These are phyloP conservation scores for Cynopterus sphinx DNA, from an alignment of 2,797 vertebrate species.

Conservation along the genomic window DNA sequence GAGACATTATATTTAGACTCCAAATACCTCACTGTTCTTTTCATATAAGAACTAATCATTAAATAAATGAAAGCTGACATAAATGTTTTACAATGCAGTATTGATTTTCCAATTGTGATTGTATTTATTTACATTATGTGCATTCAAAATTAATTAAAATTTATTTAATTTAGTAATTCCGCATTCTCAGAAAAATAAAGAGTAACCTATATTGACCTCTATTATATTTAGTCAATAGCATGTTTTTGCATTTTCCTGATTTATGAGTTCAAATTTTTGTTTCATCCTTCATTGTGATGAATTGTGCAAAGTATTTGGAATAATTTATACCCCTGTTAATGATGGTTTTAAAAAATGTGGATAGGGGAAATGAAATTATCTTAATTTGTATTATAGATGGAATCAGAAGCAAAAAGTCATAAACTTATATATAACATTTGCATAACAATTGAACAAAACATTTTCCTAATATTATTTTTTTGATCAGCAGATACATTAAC, in stretches of 20 bases:
- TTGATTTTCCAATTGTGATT: neutral
- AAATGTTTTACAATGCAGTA: neutral
- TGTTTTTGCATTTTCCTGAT: neutral
- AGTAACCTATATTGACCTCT: neutral
- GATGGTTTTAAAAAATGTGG: constrained; percentile 13
- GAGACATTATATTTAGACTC: constrained; percentile 29
- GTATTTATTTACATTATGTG: neutral
- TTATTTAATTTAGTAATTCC: constrained; percentile 36
- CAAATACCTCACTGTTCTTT: neutral
- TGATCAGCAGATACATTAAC: neutral
- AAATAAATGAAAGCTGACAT: constrained; percentile 5
- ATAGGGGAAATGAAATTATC: neutral
- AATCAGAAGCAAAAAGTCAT: neutral
- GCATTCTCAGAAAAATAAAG: neutral
- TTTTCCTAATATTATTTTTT: neutral
- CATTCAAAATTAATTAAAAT: constrained; percentile 21
- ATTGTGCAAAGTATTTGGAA: neutral
- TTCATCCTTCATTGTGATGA: constrained; percentile 22
- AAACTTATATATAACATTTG: neutral
- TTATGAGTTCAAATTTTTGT: constrained; percentile 9
- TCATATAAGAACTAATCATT: neutral
- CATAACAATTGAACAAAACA: neutral
- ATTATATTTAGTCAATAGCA: neutral
- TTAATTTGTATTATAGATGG: constrained; percentile 3
- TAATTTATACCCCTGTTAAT: constrained; percentile 37